Evolutionary conservation across 2,797 vertebrate genomes (phyloP).

Genomic region (Bradypodion ventrale): DNA sequence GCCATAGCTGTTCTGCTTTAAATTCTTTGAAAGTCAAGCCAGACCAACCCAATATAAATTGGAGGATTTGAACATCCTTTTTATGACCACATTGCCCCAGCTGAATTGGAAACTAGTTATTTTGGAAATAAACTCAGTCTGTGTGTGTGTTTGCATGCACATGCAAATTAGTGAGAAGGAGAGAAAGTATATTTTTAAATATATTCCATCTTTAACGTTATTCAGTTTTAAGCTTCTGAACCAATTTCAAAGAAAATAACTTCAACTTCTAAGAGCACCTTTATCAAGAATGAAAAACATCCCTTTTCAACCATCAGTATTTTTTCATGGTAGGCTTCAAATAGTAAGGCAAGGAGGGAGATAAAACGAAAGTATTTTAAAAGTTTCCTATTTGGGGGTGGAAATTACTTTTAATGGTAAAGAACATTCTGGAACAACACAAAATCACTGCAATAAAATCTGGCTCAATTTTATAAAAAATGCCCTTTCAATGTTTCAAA

Average conservation of each 20-base stretch:
- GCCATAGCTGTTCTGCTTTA: conserved; percentile 85
- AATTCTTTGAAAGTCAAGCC: conserved; percentile 83
- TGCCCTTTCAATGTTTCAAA: conserved; percentile 54
- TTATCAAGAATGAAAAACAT: conserved; percentile 68
- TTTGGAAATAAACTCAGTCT: conserved; percentile 85
- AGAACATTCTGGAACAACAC: conserved; percentile 15
- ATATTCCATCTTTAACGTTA: conserved; percentile 64
- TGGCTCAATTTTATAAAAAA: conserved; percentile 41
- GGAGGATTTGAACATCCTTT: conserved; percentile 88
- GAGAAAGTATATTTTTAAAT: conserved; percentile 65
- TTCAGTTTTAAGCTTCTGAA: conserved; percentile 59
- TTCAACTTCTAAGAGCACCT: conserved; percentile 70
- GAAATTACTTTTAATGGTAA: conserved; percentile 39
- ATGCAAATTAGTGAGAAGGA: neutral
- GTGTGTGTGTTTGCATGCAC: neutral
- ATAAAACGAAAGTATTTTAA: conserved; percentile 65
- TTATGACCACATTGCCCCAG: conserved; percentile 87
- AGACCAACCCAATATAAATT: conserved; percentile 85
- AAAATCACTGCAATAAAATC: conserved; percentile 45
- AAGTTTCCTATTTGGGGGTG: conserved; percentile 46
- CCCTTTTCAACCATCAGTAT: conserved; percentile 51
- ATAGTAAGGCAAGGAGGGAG: conserved; percentile 62
- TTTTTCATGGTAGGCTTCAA: conserved; percentile 66
- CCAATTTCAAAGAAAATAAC: conserved; percentile 67
- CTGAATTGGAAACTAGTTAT: conserved; percentile 85